A percentile compares a stretch with the other conserved stretches of the same genome.
These are phyloP conservation scores for Gallirallus australis DNA, from an alignment of 2,797 vertebrate genomes.

Conservation along the genomic window DNA sequence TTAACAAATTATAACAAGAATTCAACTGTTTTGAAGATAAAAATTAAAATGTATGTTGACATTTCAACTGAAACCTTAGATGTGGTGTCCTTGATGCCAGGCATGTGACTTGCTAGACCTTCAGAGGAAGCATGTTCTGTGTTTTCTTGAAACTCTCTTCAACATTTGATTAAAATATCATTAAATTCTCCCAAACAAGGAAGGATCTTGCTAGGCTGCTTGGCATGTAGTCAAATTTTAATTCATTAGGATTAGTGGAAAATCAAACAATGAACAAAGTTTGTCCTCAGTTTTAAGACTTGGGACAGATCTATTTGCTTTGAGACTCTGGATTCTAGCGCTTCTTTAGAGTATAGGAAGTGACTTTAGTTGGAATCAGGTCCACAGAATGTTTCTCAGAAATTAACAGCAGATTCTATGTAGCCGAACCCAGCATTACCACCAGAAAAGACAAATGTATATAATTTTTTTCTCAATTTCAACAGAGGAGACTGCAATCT, in stretches of 20 bases:
- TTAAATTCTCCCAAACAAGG: background rate
- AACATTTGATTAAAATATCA: fast-evolving
- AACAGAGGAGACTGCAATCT: background rate
- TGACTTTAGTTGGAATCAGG: fast-evolving
- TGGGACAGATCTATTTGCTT: background rate
- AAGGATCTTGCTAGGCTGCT: background rate
- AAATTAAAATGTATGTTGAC: background rate
- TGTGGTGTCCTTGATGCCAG: background rate
- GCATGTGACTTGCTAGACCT: background rate
- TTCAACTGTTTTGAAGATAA: background rate
- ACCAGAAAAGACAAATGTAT: background rate
- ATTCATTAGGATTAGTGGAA: background rate
- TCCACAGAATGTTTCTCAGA: background rate
- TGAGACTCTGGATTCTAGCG: background rate
- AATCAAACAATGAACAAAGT: background rate
- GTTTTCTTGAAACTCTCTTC: background rate
- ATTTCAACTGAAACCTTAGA: background rate
- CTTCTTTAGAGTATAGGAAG: background rate
- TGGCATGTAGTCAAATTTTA: background rate
- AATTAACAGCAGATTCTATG: background rate
- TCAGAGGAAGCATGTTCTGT: background rate
- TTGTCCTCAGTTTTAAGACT: background rate
- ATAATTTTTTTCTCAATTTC: background rate
- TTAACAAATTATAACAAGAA: background rate
- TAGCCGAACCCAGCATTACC: background rate